A percentile compares a stretch with the other conserved stretches of the same genome.
Evolutionary conservation across 2,888 invertebrate genomes (phyloP).

Genomic region (Tinea trinotella): DNA sequence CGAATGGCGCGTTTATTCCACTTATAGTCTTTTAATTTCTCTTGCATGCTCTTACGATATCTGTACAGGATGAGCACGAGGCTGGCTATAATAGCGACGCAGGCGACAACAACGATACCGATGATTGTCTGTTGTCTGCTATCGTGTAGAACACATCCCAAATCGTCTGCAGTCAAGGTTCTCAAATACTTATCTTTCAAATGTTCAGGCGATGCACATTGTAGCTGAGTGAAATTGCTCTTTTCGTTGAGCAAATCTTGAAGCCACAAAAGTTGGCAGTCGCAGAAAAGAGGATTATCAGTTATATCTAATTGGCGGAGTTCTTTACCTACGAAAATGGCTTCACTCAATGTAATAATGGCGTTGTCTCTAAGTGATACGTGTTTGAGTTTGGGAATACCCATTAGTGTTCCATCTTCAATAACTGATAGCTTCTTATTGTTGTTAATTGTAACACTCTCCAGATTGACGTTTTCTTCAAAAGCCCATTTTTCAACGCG

Average conservation of each 20-base stretch:
- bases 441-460: constrained; percentile 80
- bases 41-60: constrained; percentile 85
- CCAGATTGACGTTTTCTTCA: constrained; percentile 84
- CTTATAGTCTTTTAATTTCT: constrained; percentile 86
- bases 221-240: constrained; percentile 79
- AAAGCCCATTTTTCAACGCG: constrained; percentile 84
- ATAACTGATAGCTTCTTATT: constrained; percentile 82
- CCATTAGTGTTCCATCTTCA: constrained; percentile 83
- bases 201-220: constrained; percentile 81
- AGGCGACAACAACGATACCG: constrained; percentile 81
- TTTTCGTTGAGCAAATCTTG: constrained; percentile 78
- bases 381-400: constrained; percentile 83
- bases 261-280: constrained; percentile 86
- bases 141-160: constrained; percentile 87
- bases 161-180: constrained; percentile 79
- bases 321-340: constrained; percentile 84
- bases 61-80: constrained; percentile 82
- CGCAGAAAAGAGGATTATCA: constrained; percentile 87
- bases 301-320: constrained; percentile 82
- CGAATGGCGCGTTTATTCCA: constrained; percentile 82
- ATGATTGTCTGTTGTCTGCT: constrained; percentile 85
- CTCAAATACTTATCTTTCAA: constrained; percentile 79
- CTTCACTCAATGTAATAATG: constrained; percentile 81
- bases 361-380: constrained; percentile 85
- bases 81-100: constrained; percentile 80